Base-by-base conservation (phyloP, 2,797 vertebrate genomes). In the Coranthus polyacanthus region DNA sequence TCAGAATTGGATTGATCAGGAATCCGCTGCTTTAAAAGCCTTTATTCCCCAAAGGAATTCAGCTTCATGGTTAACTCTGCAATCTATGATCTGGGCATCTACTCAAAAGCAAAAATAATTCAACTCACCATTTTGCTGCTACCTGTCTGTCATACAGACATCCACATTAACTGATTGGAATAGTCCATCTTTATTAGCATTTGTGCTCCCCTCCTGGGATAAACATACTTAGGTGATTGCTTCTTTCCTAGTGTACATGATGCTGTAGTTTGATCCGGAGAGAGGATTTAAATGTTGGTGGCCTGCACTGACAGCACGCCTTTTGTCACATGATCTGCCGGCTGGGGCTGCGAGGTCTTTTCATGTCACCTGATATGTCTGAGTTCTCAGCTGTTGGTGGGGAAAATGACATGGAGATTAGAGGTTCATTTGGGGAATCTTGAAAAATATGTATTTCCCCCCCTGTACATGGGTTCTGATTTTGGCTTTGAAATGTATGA, bases 151-250 rank as follows among this genome's bases (percentile, higher is more conserved):
- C 55, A 70, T 41, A 61, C 46, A 34, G 2, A 2, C 50, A 22
- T 77, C 71, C 50, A 60, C 88, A 91, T 91, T 91, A 89, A 89
- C 85, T 89, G 88, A 92, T 92, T 90, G 83, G 68, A 89, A 84
- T 68, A 59, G 84, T 84, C 86, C 57, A 53, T 85, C 72, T 79
- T 90, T 87, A 88, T 90, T 89, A 86, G 85, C 84, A 83, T 85
- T 80, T 79, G 79, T 59, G 55, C 72, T 69, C 36, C 42, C 61
- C 72, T 83, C 66, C 72, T 53, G 71, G 79, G 79, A 85, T 86
- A 77, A 84, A 85, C 75, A 82, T 85, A 88, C 88, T 92, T 86
- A 87, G 75, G 79, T 63, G 86, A 92, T 91, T 92, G 89, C 81
- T 89, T 90, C 76, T 81, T 72, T 75, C 79, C 68, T 58, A 50